phyloP scores from a whole-genome alignment of 2,113 vertebrate species.

The Rhinopomastus cyanomelas region DNA sequence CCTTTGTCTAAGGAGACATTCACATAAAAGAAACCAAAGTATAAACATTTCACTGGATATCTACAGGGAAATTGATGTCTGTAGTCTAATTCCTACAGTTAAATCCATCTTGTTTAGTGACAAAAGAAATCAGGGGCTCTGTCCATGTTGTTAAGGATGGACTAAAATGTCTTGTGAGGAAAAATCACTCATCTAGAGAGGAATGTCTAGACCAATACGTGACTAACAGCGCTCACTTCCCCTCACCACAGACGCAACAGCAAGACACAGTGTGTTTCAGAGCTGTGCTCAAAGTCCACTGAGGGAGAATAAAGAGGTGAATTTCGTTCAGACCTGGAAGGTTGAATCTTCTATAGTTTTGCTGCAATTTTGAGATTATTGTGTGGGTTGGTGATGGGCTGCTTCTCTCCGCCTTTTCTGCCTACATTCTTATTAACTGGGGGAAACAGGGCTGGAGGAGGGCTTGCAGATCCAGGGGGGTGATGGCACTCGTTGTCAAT shows the following conservation, averaged over 20 bases:
- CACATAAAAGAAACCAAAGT: not conserved
- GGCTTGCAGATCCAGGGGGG: not conserved
- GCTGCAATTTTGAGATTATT: not conserved
- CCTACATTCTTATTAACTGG: not conserved
- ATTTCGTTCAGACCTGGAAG: not conserved
- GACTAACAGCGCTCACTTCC: not conserved
- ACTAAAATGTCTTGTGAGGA: not conserved
- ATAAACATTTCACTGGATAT: not conserved
- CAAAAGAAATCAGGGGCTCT: rapidly evolving
- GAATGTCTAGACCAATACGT: not conserved
- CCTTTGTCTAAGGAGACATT: not conserved
- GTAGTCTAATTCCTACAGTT: not conserved
- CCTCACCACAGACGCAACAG: not conserved
- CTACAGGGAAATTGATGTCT: not conserved
- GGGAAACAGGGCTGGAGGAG: not conserved
- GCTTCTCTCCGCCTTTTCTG: not conserved
- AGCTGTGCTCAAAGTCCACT: not conserved
- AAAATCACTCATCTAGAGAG: not conserved
- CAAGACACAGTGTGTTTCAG: not conserved
- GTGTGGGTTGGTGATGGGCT: not conserved
- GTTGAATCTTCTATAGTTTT: not conserved
- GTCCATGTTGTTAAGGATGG: not conserved
- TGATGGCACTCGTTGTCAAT: not conserved
- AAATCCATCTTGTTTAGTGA: not conserved
- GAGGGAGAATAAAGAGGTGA: rapidly evolving